Conservation (phyloP, 2,113 vertebrate genomes). For the Vombatus ursinus region DNA sequence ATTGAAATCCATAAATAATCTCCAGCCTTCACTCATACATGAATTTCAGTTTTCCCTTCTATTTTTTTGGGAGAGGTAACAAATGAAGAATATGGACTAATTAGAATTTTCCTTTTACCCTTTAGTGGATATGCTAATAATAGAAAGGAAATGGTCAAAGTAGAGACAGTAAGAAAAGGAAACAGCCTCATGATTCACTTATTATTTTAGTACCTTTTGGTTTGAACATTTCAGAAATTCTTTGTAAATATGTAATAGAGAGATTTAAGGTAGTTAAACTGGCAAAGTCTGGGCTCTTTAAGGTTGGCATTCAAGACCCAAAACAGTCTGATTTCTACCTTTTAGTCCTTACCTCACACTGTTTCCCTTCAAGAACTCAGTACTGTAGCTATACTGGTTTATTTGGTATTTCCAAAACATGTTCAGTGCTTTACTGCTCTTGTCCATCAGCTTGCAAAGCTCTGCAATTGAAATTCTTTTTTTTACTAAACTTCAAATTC, state of each 20-base stretch:
- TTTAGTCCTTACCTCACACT: background rate
- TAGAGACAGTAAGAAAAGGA: background rate
- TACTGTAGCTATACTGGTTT: background rate
- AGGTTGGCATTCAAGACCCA: background rate
- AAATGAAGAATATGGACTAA: background rate
- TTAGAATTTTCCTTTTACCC: background rate
- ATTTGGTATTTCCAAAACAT: background rate
- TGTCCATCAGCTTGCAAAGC: background rate
- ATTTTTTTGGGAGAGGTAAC: background rate
- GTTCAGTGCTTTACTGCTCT: background rate
- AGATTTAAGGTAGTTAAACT: background rate
- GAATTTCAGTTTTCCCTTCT: background rate
- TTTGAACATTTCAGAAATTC: background rate
- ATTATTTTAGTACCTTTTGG: constrained; percentile 17
- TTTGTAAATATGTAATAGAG: background rate
- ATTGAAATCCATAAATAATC: background rate
- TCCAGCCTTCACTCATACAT: background rate
- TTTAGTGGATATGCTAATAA: constrained; percentile 56
- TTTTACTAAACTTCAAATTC: background rate
- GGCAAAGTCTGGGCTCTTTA: background rate
- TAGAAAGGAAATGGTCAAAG: constrained; percentile 6
- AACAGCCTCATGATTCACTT: background rate
- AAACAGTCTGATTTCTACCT: background rate
- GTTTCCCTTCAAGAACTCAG: background rate
- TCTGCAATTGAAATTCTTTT: background rate